Percentiles rank a stretch among this genome's conserved stretches.
Evolutionary conservation across 23 tunicate genomes (phyloP).

Genomic region (Aplidium turbinatum): DNA sequence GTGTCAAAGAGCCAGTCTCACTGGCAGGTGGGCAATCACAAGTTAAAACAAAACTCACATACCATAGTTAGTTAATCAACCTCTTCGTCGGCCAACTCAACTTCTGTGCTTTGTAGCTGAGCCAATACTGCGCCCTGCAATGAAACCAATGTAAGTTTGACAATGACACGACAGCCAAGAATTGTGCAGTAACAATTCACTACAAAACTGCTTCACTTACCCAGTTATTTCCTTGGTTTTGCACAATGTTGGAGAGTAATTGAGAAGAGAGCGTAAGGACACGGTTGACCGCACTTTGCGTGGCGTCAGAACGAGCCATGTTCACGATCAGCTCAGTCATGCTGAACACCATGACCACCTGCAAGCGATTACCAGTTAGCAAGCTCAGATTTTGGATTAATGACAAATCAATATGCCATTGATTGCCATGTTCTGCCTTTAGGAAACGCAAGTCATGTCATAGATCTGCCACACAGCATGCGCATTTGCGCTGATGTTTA

Average conservation of each 20-base stretch:
- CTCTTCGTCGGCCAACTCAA: slow-evolving; percentile 16
- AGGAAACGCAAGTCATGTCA: too few relatives aligned
- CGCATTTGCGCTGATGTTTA: too few relatives aligned
- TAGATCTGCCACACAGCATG: too few relatives aligned
- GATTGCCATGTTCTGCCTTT: too few relatives aligned
- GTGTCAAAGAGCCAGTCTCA: too few relatives aligned
- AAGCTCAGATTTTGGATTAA: neutral
- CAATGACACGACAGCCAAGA: neutral
- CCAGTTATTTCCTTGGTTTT: slow-evolving; percentile 26
- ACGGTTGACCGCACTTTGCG: slow-evolving; percentile 11
- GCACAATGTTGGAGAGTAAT: slow-evolving; percentile 19
- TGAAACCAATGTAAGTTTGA: neutral
- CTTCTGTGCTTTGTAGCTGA: slow-evolving; percentile 29
- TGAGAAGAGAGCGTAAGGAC: slow-evolving; percentile 14
- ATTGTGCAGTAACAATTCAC: neutral
- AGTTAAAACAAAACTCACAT: too few relatives aligned
- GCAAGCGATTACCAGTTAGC: neutral
- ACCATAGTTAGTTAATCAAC: too few relatives aligned
- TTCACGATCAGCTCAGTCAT: slow-evolving; percentile 22
- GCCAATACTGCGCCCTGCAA: slow-evolving; percentile 6
- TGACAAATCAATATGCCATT: too few relatives aligned
- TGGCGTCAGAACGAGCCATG: slow-evolving; percentile 10
- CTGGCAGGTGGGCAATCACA: too few relatives aligned
- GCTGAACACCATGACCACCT: slow-evolving; percentile 50
- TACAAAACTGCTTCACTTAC: slow-evolving; percentile 37